Conservation (phyloP, 2,113 vertebrate genomes). For the Piaya cayana region DNA sequence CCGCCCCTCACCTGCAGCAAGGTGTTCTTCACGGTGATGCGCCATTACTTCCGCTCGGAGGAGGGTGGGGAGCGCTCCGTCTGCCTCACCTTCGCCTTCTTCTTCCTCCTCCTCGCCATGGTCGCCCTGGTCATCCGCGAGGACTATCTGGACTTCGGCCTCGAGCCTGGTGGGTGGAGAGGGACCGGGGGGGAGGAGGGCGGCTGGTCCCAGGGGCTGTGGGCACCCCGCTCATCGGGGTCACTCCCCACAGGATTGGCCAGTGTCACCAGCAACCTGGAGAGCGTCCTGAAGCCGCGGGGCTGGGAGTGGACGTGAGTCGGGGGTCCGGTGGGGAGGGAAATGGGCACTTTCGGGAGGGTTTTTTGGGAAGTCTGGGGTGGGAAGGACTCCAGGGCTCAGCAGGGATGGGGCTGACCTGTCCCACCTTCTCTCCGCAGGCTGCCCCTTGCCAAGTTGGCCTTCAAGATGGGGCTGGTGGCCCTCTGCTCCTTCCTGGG, state of each 20-base stretch:
- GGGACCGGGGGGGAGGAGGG: rapidly evolving
- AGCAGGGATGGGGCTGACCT: rapidly evolving
- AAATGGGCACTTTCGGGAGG: rapidly evolving
- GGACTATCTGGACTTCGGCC: conserved; percentile 91
- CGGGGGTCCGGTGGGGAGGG: neutral
- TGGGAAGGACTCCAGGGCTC: rapidly evolving
- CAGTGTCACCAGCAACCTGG: conserved; percentile 81
- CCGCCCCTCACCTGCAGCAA: conserved; percentile 67
- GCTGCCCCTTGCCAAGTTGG: conserved; percentile 84
- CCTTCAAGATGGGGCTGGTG: conserved; percentile 85
- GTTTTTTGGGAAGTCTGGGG: neutral
- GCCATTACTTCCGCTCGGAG: conserved; percentile 89
- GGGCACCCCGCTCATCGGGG: rapidly evolving
- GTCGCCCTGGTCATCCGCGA: conserved; percentile 86
- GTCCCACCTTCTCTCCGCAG: conserved; percentile 47
- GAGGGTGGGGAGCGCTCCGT: conserved; percentile 93
- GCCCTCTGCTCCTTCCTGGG: conserved; percentile 87
- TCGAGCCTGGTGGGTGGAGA: conserved; percentile 80
- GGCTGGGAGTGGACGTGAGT: conserved; percentile 93
- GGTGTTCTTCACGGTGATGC: conserved; percentile 85
- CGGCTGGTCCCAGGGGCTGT: rapidly evolving
- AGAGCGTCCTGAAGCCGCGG: conserved; percentile 82
- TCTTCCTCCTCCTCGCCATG: conserved; percentile 93
- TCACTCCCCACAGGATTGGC: conserved; percentile 75
- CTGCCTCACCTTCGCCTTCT: conserved; percentile 89